Evolutionary conservation across 2,888 invertebrate genomes (phyloP).

Genomic region (Tachina grossa): DNA sequence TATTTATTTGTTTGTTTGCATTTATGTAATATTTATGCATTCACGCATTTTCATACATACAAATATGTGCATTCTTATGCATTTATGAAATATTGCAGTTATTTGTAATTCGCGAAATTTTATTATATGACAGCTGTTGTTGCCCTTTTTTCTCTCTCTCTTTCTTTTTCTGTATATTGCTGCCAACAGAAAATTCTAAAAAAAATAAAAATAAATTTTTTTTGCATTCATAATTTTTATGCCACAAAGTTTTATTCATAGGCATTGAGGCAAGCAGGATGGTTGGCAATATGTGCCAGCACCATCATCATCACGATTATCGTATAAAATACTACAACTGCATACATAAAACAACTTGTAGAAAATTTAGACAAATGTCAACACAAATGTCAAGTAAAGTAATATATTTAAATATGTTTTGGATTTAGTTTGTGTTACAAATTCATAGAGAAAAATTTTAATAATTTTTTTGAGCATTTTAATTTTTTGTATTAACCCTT

Average conservation of each 20-base stretch:
- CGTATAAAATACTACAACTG: constrained; percentile 5
- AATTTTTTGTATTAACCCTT: no score
- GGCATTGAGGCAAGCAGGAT: constrained; percentile 44
- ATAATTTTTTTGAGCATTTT: background rate
- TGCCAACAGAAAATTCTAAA: constrained; percentile 47
- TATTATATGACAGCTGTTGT: constrained; percentile 81
- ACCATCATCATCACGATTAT: constrained; percentile 36
- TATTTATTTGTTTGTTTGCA: constrained; percentile 33
- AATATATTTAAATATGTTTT: constrained; percentile 62
- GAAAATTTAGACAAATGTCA: constrained; percentile 71
- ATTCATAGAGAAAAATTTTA: background rate
- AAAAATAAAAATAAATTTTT: background rate
- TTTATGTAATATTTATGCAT: constrained; percentile 48
- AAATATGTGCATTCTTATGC: constrained; percentile 59
- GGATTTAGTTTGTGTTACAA: constrained; percentile 30
- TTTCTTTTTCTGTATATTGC: constrained; percentile 35
- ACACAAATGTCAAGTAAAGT: constrained; percentile 70
- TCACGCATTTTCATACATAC: constrained; percentile 13
- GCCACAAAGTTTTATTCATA: constrained; percentile 50
- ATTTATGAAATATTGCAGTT: constrained; percentile 72
- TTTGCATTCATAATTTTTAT: constrained; percentile 60
- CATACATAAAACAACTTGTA: constrained; percentile 41
- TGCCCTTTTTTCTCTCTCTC: constrained; percentile 65
- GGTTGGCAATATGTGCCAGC: constrained; percentile 46
- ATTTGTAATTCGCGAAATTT: constrained; percentile 78